phyloP scores from a whole-genome alignment of 2,888 invertebrate species.

The Drosophila infuscata region DNA sequence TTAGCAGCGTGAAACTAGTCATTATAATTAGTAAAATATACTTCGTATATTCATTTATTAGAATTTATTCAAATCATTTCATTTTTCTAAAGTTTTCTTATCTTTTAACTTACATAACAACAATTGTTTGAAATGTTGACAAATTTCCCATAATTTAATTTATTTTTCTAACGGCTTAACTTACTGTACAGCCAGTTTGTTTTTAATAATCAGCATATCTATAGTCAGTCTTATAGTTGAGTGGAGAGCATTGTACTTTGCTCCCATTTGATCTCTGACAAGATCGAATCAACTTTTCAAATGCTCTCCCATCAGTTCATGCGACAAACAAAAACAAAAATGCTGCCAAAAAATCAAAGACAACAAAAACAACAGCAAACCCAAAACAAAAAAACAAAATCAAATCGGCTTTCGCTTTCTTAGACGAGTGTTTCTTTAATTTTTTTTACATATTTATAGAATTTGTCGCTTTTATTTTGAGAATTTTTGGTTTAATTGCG shows the following conservation, averaged over 20 bases:
- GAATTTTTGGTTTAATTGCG: conserved; percentile 18
- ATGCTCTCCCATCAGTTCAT: conserved; percentile 15
- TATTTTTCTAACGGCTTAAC: neutral
- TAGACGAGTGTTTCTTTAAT: conserved; percentile 15
- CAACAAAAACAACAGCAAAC: conserved; percentile 10
- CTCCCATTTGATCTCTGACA: conserved; percentile 14
- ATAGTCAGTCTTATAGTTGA: neutral
- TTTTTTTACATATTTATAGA: conserved; percentile 43
- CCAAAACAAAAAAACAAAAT: conserved; percentile 23
- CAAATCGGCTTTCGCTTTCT: conserved; percentile 51
- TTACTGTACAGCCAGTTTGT: neutral
- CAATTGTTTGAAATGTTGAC: too few species aligned
- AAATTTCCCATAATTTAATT: neutral
- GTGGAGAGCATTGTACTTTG: conserved; percentile 37
- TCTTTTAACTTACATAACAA: neutral
- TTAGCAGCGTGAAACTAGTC: neutral
- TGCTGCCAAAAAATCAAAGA: conserved; percentile 11
- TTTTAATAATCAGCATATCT: conserved; percentile 1
- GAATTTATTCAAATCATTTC: neutral
- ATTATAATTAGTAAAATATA: neutral
- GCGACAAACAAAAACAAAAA: conserved; percentile 6
- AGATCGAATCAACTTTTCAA: conserved; percentile 18
- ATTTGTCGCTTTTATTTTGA: conserved; percentile 18
- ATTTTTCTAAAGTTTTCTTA: neutral
- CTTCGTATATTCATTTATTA: neutral